These are phyloP conservation scores for Camponotus pennsylvanicus DNA, from an alignment of 1,140 invertebrate species.

Conservation along the genomic window DNA sequence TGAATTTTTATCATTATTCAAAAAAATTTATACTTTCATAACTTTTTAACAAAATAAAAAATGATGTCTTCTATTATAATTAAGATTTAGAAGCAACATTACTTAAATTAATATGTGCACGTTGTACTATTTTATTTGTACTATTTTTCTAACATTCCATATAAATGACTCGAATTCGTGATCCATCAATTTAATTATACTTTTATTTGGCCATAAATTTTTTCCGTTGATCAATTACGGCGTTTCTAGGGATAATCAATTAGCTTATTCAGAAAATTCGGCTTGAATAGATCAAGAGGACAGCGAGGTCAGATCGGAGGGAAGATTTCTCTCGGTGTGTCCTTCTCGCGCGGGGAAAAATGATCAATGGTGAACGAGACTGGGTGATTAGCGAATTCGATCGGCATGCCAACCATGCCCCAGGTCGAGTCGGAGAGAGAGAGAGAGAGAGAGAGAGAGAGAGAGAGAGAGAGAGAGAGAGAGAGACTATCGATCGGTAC, in stretches of 20 bases:
- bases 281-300: background rate
- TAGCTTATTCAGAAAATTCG: slow-evolving; percentile 2
- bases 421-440: slow-evolving; percentile 46
- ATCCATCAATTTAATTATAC: slow-evolving; percentile 47
- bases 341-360: slow-evolving; percentile 39
- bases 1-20: background rate
- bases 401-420: slow-evolving; percentile 59
- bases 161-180: slow-evolving; percentile 22
- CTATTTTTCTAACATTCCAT: background rate
- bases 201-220: slow-evolving; percentile 54
- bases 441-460: too few species aligned
- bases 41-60: background rate
- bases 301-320: background rate
- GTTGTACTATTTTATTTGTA: background rate
- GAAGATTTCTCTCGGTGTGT: slow-evolving; percentile 8
- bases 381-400: slow-evolving; percentile 68
- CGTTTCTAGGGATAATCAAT: slow-evolving; percentile 37
- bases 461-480: background rate
- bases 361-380: slow-evolving; percentile 59
- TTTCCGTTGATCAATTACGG: slow-evolving; percentile 40
- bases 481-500: slow-evolving; percentile 77
- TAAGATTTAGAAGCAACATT: too few species aligned
- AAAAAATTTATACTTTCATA: background rate
- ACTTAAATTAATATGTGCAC: too few species aligned
- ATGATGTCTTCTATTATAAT: background rate